Conservation (phyloP, 2,888 invertebrate genomes). For the Perizoma flavofasciatum region DNA sequence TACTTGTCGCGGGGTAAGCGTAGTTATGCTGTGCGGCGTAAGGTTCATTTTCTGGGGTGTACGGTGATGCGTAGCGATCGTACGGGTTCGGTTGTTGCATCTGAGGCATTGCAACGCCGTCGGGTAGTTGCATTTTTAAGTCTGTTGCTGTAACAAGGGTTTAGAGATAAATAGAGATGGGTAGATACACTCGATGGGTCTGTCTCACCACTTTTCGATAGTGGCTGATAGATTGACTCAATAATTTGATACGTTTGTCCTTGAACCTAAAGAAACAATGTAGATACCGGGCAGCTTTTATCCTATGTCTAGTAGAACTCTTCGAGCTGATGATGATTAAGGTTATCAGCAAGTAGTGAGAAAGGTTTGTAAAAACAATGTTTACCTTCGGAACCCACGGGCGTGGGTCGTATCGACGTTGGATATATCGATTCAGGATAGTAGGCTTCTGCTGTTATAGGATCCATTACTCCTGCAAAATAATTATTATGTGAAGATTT, state of each 20-base stretch:
- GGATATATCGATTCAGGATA: conserved; percentile 81
- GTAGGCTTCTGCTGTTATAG: conserved; percentile 59
- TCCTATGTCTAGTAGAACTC: too few relatives aligned
- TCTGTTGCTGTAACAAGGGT: conserved; percentile 66
- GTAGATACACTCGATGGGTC: background rate
- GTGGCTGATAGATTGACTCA: too few relatives aligned
- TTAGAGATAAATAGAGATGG: conserved; percentile 1
- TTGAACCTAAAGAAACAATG: too few relatives aligned
- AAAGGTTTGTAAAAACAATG: conserved; percentile 7
- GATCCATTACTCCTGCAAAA: conserved; percentile 57
- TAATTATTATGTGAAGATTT: conserved; percentile 3
- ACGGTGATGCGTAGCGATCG: conserved; percentile 56
- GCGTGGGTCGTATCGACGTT: conserved; percentile 87
- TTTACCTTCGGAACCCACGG: conserved; percentile 88
- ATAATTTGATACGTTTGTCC: too few relatives aligned
- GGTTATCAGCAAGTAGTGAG: background rate
- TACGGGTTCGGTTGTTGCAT: conserved; percentile 57
- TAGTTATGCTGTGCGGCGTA: conserved; percentile 56
- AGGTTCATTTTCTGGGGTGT: conserved; percentile 57
- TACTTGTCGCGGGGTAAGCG: conserved; percentile 54
- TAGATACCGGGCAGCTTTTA: too few relatives aligned
- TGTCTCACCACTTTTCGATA: too few relatives aligned
- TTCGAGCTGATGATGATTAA: background rate
- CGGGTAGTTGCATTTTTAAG: conserved; percentile 66
- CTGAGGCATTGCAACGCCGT: conserved; percentile 64